phyloP scores from a whole-genome alignment of 2,888 invertebrate species.

The Netelia fuscicornis region DNA sequence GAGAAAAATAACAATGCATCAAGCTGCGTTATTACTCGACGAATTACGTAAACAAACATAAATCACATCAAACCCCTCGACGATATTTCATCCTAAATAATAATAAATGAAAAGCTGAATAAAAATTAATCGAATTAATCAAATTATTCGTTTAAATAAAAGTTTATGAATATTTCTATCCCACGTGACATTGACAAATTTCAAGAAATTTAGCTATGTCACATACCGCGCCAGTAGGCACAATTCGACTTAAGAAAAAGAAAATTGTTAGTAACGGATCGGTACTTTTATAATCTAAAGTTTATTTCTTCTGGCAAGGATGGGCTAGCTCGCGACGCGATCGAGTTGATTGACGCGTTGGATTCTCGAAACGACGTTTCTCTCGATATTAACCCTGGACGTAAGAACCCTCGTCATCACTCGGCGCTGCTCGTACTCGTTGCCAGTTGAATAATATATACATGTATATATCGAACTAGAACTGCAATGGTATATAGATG shows the following conservation, averaged over 20 bases:
- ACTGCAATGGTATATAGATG: constrained; percentile 10
- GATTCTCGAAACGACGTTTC: constrained; percentile 40
- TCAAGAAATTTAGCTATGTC: no score
- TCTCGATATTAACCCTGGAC: neutral
- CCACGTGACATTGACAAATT: no score
- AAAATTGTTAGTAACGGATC: no score
- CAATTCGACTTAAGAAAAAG: no score
- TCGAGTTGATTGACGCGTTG: constrained; percentile 46
- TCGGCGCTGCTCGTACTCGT: neutral
- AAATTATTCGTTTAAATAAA: neutral
- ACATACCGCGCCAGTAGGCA: no score
- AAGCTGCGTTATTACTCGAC: neutral
- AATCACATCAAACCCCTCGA: no score
- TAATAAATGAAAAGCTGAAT: neutral
- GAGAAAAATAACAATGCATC: constrained; percentile 12
- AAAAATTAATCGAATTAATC: neutral
- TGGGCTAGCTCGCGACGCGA: neutral
- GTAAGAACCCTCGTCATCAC: constrained; percentile 62
- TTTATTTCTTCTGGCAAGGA: constrained; percentile 1
- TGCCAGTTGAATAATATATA: constrained; percentile 13
- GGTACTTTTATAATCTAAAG: neutral
- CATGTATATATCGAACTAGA: neutral
- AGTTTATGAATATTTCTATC: no score
- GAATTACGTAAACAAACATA: no score
- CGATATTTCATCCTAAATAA: no score